Evolutionary conservation across 2,888 invertebrate species (phyloP), one percentile per base, ranked within the genome.

Genomic region (Leptinotarsa haldemani): DNA sequence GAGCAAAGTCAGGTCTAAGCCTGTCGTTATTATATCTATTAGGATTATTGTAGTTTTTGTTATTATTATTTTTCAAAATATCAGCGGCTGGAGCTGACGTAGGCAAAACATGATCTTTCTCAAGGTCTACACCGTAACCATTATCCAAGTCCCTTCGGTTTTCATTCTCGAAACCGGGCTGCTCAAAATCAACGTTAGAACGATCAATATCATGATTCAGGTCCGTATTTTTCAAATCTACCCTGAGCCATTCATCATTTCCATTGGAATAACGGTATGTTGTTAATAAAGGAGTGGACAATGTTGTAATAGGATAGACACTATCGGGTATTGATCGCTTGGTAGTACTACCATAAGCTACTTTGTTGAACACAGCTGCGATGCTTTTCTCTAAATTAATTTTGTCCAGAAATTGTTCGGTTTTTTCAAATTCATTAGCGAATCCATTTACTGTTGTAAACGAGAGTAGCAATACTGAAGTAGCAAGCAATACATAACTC

Each of bases 71-170:
- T 88, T 94, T 93, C 84, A 93, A 89, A 81, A 94, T 93, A 87
- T 93, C 93, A n/a, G 93, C 93, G 82, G 93, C 93, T 74, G 93
- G 93, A 70, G 93, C 93, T 74, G 93, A 93, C 78, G 93, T 94
- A 20, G 93, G 93, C 83, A 94, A 85, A 63, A 91, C 93, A 87
- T 94, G 93, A 87, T 93, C 93, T 80, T 92, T 89, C 86, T 94
- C 93, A 86, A 93, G 84, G 85, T 93, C 93, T 65, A 90, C 88
- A 83, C 93, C 93, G 88, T 93, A 93, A 12, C 82, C 80, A 48
- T 76, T 88, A 71, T 88, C 88, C 52, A 84, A 80, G 56, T 83
- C 83, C 48, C 81, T 75, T 69, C 81, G 70, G 68, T 83, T 82
- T n/a, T 82, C 82, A 47, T 82, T 81, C 15, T 83, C 80, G 63